phyloP scores from a whole-genome alignment of 2,797 vertebrate species.

The Amazona ochrocephala region DNA sequence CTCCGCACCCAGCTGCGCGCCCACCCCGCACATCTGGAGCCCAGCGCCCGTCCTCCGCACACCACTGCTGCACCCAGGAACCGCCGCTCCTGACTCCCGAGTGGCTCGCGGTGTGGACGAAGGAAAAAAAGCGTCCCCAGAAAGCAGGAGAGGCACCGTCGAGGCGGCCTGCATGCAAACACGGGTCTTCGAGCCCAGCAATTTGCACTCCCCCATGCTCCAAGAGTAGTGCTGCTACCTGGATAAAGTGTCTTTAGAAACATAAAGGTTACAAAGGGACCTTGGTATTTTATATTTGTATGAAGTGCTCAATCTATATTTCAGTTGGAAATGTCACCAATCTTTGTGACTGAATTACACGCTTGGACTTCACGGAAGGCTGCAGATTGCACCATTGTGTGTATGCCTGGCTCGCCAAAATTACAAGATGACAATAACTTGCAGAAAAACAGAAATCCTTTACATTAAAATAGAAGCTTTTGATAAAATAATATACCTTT shows the following conservation, averaged over 20 bases:
- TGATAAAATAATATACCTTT: conserved; percentile 47
- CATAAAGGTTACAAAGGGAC: conserved; percentile 30
- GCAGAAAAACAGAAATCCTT: conserved; percentile 46
- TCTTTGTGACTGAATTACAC: conserved; percentile 27
- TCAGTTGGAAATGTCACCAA: conserved; percentile 45
- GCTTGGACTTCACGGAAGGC: background rate
- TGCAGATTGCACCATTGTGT: background rate
- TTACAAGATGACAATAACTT: background rate
- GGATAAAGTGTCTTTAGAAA: conserved; percentile 5
- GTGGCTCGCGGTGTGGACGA: background rate
- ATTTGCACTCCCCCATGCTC: background rate
- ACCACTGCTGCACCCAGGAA: fast-evolving
- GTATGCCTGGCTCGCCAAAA: background rate
- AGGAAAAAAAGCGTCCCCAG: background rate
- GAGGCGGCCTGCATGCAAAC: background rate
- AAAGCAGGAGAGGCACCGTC: background rate
- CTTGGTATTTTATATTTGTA: conserved; percentile 26
- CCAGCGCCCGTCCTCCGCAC: background rate
- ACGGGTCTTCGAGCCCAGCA: background rate
- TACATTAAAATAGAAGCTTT: conserved; percentile 52
- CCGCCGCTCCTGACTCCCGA: background rate
- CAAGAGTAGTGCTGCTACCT: background rate
- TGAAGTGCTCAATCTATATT: conserved; percentile 22
- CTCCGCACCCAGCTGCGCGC: background rate
- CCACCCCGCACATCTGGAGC: background rate